Conservation (phyloP, 92 coral and sea anemone species). For the Porites evermanni region DNA sequence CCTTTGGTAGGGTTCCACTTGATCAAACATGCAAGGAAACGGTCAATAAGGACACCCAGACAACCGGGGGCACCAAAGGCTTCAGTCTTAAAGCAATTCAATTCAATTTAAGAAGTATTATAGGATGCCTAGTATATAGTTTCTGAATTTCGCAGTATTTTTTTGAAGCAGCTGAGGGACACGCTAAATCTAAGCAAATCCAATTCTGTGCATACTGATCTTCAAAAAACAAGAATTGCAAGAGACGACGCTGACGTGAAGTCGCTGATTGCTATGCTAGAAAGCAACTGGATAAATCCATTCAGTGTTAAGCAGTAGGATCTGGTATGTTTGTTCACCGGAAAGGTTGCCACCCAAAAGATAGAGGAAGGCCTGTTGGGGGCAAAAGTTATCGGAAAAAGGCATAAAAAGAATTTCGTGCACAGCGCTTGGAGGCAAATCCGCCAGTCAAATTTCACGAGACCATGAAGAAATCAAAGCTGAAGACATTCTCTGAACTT, state of each 20-base stretch:
- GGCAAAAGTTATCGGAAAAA: constrained; percentile 52
- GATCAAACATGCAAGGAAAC: constrained; percentile 54
- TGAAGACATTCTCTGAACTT: constrained; percentile 32
- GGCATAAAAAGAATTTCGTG: constrained; percentile 45
- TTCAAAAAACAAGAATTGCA: constrained; percentile 45
- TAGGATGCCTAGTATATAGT: constrained; percentile 13
- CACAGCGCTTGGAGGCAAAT: constrained; percentile 46
- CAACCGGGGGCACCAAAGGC: constrained; percentile 43
- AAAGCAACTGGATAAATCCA: constrained; percentile 60
- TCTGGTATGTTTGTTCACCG: constrained; percentile 47
- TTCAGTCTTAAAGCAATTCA: constrained; percentile 44
- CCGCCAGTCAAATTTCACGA: constrained; percentile 56
- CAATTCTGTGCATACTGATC: constrained; percentile 16
- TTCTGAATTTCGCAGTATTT: constrained; percentile 44
- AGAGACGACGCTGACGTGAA: constrained; percentile 59
- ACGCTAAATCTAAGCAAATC: constrained; percentile 20
- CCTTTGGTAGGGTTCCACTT: constrained; percentile 51
- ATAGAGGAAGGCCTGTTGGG: constrained; percentile 48
- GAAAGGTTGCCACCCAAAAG: constrained; percentile 54
- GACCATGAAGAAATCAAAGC: constrained; percentile 41
- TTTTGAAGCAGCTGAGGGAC: constrained; percentile 36
- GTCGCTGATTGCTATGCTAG: constrained; percentile 46
- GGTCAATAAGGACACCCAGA: constrained; percentile 51
- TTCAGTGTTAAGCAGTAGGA: constrained; percentile 52
- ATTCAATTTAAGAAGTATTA: too few species aligned